Percentiles rank a stretch among this genome's conserved stretches.
These are phyloP conservation scores for Noctuana brunneofusca DNA, from an alignment of 2,888 invertebrate genomes.

Conservation along the genomic window DNA sequence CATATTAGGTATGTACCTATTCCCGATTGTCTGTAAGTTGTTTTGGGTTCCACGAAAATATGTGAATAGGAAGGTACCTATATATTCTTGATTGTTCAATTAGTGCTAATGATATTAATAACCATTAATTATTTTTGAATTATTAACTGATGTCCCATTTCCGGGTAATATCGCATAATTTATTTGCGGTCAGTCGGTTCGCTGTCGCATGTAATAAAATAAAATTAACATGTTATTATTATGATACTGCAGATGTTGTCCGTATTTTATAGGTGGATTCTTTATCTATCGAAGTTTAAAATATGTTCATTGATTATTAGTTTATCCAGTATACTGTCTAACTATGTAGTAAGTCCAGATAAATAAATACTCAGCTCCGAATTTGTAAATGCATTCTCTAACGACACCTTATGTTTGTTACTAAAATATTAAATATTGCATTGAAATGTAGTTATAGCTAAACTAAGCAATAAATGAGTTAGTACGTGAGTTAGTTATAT, in stretches of 20 bases:
- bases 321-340: too few relatives aligned
- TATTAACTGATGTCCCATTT: slow-evolving; percentile 15
- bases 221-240: slow-evolving; percentile 6
- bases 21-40: too few relatives aligned
- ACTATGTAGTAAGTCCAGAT: too few relatives aligned
- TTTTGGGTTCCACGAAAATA: too few relatives aligned
- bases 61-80: neutral
- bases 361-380: too few relatives aligned
- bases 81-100: neutral
- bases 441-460: too few relatives aligned
- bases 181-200: slow-evolving; percentile 10
- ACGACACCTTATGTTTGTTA: too few relatives aligned
- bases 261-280: neutral
- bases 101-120: neutral
- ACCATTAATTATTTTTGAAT: slow-evolving; percentile 2
- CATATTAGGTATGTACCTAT: too few relatives aligned
- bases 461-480: too few relatives aligned
- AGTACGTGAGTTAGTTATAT: neutral
- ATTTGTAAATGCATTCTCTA: too few relatives aligned
- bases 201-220: slow-evolving; percentile 11
- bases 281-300: neutral
- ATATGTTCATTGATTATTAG: neutral
- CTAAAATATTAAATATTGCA: too few relatives aligned
- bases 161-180: slow-evolving; percentile 12
- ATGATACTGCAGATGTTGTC: slow-evolving; percentile 3